Percentiles rank a stretch among this genome's conserved stretches.
phyloP scores from a whole-genome alignment of 1,140 invertebrate genomes.

The Grapholita molesta region DNA sequence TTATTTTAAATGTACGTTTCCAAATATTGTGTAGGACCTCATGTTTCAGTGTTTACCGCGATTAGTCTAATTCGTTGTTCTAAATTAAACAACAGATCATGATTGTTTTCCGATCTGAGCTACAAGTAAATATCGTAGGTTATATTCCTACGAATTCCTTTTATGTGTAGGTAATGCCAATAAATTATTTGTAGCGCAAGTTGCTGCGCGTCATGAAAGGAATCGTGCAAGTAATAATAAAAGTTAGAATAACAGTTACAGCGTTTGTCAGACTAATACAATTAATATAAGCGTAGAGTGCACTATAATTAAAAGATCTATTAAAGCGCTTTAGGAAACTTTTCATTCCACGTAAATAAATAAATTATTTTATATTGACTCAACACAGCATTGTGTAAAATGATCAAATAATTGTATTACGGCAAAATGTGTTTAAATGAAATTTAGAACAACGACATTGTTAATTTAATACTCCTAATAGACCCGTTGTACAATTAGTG shows the following conservation, averaged over 20 bases:
- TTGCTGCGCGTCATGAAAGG: not conserved
- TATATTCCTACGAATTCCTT: no score
- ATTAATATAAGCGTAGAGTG: conserved; percentile 61
- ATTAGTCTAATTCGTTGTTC: conserved; percentile 32
- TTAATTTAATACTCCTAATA: not conserved
- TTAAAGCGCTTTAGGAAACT: conserved; percentile 66
- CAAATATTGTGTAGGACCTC: conserved; percentile 43
- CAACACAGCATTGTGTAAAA: not conserved
- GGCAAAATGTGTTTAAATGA: not conserved
- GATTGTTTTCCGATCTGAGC: not conserved
- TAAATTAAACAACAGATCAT: conserved; percentile 28
- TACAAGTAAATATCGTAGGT: no score
- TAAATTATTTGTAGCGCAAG: not conserved
- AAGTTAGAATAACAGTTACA: not conserved
- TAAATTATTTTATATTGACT: not conserved
- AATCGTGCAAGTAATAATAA: no score
- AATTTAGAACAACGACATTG: not conserved
- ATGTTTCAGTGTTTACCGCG: conserved; percentile 46
- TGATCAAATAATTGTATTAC: not conserved
- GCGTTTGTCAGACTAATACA: conserved; percentile 39
- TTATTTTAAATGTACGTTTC: not conserved
- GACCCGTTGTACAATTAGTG: not conserved
- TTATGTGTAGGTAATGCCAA: no score
- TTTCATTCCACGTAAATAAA: conserved; percentile 63
- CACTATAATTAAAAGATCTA: conserved; percentile 36